phyloP scores from a whole-genome alignment of 2,113 vertebrate genomes.

The Labeo rohita region DNA sequence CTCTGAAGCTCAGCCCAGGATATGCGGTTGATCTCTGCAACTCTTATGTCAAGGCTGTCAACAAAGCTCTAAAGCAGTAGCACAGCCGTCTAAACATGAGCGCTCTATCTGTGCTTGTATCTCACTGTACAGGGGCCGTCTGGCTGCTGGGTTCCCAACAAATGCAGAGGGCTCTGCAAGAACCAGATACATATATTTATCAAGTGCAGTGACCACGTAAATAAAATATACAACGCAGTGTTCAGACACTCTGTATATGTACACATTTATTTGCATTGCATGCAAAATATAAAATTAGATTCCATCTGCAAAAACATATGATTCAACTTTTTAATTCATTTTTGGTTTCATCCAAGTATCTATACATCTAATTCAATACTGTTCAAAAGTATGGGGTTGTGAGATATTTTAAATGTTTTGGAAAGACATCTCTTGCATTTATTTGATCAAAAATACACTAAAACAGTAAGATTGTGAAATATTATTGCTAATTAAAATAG shows the following conservation, averaged over 20 bases:
- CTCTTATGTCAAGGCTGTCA: not conserved
- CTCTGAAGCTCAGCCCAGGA: conserved; percentile 31
- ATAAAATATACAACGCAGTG: not conserved
- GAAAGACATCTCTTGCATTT: not conserved
- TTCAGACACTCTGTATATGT: too few species aligned
- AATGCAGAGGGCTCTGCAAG: conserved; percentile 76
- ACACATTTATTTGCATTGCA: too few species aligned
- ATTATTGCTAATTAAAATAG: too few species aligned
- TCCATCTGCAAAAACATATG: not conserved
- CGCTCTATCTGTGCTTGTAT: conserved; percentile 67
- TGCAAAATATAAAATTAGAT: too few species aligned
- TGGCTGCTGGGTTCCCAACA: conserved; percentile 82
- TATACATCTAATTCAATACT: not conserved
- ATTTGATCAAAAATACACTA: not conserved
- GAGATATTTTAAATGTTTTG: not conserved
- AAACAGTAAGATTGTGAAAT: too few species aligned
- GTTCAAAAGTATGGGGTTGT: not conserved
- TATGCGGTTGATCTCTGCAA: not conserved
- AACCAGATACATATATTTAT: conserved; percentile 18
- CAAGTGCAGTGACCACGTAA: not conserved
- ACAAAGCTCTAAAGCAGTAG: not conserved
- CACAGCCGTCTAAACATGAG: not conserved
- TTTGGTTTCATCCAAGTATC: not conserved
- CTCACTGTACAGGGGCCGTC: conserved; percentile 69
- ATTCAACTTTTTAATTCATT: not conserved